Evolutionary conservation across 2,797 vertebrate species (phyloP), one percentile per base, ranked within the genome.

Genomic region (Siniperca undulata): DNA sequence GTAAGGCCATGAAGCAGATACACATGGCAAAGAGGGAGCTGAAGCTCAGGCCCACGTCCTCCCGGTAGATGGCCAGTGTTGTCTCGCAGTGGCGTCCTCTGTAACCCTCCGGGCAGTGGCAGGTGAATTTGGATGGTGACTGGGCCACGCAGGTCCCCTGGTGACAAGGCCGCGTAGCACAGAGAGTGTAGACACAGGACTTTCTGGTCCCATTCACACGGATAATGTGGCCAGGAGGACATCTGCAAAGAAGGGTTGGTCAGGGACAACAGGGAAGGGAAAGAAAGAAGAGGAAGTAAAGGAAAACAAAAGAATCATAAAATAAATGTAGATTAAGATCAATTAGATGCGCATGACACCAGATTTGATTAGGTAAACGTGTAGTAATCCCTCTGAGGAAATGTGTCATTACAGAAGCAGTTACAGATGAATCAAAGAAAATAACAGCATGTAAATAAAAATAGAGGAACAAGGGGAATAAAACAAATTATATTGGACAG

Each of bases 1-100:
- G 88, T 66, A 98, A 94, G 0, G 97, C 97, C 95, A 98, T 95
- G 93, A 97, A 97, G 94, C 97, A 97, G 93, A 97, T 94, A 56
- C 96, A 97, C 94, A 97, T 98, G 88, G 97, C 97, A 16, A 98
- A 97, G 56, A 97, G 94, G 42, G 97, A 98, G 93, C 96, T 97
- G 94, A 98, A 97, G 93, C 97, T 97, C 65, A 98, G 94, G 77
- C 97, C 97, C 30, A 97, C 95, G 0, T 97, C 97, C 75, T 96
- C 96, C 36, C 95, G 93, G 89, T 97, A 97, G 86, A 97, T 90
- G 1, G 97, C 96, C 90, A 98, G 93, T 0, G 95, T 94, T 22
- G 96, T 90, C 87, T 98, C 97, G 22, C 97, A 98, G 94, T 86
- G 96, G 30, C 60, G 96, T 2, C 97, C 97, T 0, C 94, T 82